A percentile compares a stretch with the other conserved stretches of the same genome.
Conservation (phyloP, 2,113 vertebrate genomes). For the Cranoglanis bouderius region DNA sequence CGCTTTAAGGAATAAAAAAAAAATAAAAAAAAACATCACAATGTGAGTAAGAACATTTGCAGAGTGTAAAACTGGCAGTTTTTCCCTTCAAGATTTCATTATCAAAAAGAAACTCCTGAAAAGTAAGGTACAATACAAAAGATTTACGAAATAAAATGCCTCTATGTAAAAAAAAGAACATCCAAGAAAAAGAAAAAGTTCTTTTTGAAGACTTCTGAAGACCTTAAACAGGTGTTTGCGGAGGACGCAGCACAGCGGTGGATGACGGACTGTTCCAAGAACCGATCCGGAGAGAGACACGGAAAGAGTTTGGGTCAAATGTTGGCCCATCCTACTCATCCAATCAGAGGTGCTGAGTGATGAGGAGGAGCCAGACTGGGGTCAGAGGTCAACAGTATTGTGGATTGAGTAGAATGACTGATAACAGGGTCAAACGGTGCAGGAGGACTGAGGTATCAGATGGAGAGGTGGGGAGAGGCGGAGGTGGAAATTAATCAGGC, state of each 20-base stretch:
- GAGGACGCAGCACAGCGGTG: neutral
- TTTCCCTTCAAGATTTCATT: neutral
- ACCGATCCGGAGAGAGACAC: neutral
- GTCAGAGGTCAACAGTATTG: slow-evolving; percentile 39
- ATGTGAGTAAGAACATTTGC: neutral
- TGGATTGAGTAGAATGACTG: slow-evolving; percentile 50
- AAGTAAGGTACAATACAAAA: neutral
- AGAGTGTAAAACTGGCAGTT: neutral
- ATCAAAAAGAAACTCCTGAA: neutral
- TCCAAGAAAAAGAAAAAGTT: neutral
- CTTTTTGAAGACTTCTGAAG: neutral
- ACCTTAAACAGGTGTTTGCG: neutral
- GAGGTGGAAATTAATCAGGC: slow-evolving; percentile 51
- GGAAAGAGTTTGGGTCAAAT: slow-evolving; percentile 18
- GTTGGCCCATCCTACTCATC: neutral
- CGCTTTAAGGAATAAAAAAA: neutral
- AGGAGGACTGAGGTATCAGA: slow-evolving; percentile 42
- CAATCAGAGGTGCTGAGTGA: slow-evolving; percentile 42
- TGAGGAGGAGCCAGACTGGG: slow-evolving; percentile 42
- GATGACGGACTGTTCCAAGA: neutral
- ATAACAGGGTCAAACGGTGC: slow-evolving; percentile 40
- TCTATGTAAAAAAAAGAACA: neutral
- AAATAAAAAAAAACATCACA: neutral
- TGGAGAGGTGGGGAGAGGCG: neutral
- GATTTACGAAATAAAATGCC: neutral